Conservation (phyloP, 2,113 vertebrate genomes). For the Proteles cristata region DNA sequence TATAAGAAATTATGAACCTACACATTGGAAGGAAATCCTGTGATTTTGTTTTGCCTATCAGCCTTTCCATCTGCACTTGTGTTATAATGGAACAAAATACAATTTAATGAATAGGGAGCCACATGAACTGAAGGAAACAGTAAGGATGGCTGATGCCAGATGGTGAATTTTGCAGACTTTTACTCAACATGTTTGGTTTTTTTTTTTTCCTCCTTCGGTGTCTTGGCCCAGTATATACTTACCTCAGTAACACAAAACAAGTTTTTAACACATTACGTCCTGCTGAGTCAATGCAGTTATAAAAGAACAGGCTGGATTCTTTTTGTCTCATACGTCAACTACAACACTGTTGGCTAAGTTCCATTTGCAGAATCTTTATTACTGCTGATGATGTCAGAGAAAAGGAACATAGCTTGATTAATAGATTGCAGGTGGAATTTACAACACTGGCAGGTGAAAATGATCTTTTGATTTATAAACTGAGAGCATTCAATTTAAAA, state of each 20-base stretch:
- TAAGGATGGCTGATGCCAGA: conserved; percentile 50
- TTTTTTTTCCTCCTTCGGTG: conserved; percentile 45
- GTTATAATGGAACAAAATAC: conserved; percentile 55
- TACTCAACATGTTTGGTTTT: neutral
- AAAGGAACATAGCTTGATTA: conserved; percentile 44
- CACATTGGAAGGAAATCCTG: conserved; percentile 18
- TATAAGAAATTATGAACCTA: conserved; percentile 35
- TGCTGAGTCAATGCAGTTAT: neutral
- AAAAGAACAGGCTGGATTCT: conserved; percentile 35
- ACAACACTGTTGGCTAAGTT: neutral
- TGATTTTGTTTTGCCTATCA: conserved; percentile 60
- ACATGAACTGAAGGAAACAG: neutral
- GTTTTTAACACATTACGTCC: neutral
- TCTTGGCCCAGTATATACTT: conserved; percentile 46
- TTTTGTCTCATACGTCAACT: conserved; percentile 33
- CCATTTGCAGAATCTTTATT: conserved; percentile 57
- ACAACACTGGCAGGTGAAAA: conserved; percentile 38
- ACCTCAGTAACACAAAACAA: conserved; percentile 50
- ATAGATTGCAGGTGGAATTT: conserved; percentile 65
- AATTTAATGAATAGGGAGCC: conserved; percentile 43
- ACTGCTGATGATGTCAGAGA: conserved; percentile 65
- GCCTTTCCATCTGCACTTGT: conserved; percentile 59
- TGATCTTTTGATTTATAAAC: conserved; percentile 62
- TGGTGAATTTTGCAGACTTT: conserved; percentile 37
- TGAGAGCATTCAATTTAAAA: conserved; percentile 60